phyloP scores from a whole-genome alignment of 1,140 invertebrate species.

The Drosophila lacteicornis region DNA sequence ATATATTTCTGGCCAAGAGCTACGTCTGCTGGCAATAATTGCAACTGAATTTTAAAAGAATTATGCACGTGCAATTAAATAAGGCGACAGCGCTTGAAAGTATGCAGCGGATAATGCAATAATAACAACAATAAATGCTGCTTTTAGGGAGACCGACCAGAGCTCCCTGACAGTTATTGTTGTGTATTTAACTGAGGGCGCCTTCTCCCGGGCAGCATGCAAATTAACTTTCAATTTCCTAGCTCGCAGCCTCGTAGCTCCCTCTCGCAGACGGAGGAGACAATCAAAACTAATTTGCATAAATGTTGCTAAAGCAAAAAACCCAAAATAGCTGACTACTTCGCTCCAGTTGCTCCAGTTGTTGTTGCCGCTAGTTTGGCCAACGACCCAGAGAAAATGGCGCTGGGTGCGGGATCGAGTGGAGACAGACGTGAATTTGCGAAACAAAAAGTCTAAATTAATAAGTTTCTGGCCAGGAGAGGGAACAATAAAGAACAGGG shows the following conservation, averaged over 20 bases:
- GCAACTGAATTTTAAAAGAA: slow-evolving; percentile 81
- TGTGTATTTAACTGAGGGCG: slow-evolving; percentile 75
- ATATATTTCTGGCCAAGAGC: slow-evolving; percentile 67
- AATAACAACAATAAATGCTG: slow-evolving; percentile 75
- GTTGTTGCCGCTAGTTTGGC: slow-evolving; percentile 59
- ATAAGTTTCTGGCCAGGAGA: slow-evolving; percentile 67
- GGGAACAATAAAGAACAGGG: slow-evolving; percentile 70
- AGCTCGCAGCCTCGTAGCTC: neutral
- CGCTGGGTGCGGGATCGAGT: neutral
- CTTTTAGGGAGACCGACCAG: slow-evolving; percentile 15
- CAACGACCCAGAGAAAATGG: slow-evolving; percentile 60
- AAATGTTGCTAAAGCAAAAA: slow-evolving; percentile 77
- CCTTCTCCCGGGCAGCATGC: slow-evolving; percentile 67
- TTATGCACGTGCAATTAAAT: slow-evolving; percentile 83
- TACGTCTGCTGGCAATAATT: slow-evolving; percentile 55
- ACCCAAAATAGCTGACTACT: slow-evolving; percentile 56
- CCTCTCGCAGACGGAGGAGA: slow-evolving; percentile 38
- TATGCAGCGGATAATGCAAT: slow-evolving; percentile 72
- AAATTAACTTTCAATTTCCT: slow-evolving; percentile 84
- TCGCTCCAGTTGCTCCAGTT: slow-evolving; percentile 14
- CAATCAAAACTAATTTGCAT: slow-evolving; percentile 84
- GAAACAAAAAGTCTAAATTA: slow-evolving; percentile 81
- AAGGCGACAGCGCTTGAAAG: slow-evolving; percentile 59
- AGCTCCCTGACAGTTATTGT: slow-evolving; percentile 61
- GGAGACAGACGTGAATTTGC: slow-evolving; percentile 68